phyloP scores from a whole-genome alignment of 2,113 vertebrate species.

The Hypocryptadius cinnamomeus region DNA sequence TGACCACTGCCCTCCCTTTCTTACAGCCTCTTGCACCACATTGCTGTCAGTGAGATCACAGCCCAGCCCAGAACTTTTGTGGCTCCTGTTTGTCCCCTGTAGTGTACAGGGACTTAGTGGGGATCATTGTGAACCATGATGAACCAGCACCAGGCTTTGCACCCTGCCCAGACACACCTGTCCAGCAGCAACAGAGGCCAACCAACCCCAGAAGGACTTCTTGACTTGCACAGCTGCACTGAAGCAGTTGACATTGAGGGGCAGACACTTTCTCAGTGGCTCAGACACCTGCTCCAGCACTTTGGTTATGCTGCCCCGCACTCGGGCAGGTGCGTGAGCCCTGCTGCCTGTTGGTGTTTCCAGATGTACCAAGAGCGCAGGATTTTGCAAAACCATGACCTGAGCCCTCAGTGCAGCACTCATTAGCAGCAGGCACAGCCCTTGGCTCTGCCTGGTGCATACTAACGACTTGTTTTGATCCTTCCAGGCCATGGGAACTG shows the following conservation, averaged over 20 bases:
- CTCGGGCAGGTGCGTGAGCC: accelerated
- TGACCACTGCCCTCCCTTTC: accelerated
- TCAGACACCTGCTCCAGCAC: neutral
- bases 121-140: neutral
- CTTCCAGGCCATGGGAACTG: neutral
- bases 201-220: neutral
- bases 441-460: neutral
- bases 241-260: accelerated
- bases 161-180: neutral
- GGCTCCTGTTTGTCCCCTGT: neutral
- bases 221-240: neutral
- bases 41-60: neutral
- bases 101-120: neutral
- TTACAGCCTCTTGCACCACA: accelerated
- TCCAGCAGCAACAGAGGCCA: accelerated
- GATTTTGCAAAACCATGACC: neutral
- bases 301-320: accelerated
- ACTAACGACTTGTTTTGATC: neutral
- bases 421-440: neutral
- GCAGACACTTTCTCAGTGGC: neutral
- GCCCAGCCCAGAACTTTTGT: neutral
- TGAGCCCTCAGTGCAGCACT: neutral
- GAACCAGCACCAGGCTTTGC: neutral
- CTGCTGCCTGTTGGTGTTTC: neutral
- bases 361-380: neutral